Evolutionary conservation across 2,888 invertebrate species (phyloP), one percentile per base, ranked within the genome.

Genomic region (Trichogramma evanescens): DNA sequence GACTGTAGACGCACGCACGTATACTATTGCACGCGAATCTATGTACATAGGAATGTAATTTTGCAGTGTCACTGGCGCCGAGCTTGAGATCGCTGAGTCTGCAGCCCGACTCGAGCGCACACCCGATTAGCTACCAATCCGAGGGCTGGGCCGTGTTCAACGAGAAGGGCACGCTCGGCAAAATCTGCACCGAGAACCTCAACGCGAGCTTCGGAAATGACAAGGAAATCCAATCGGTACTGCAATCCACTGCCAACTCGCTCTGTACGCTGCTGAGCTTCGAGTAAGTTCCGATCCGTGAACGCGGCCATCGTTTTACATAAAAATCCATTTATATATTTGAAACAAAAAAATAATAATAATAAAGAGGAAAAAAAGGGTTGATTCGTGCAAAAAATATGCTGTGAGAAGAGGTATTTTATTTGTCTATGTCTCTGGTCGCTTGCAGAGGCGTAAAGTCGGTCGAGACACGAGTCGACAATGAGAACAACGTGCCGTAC

Each of bases 71-170:
- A 67, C 82, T 93, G 63, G 84, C 89, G 5, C 87, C 89, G 5
- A 85, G 87, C 62, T 81, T 91, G 48, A 80, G 85, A 6, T 82
- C 84, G 56, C 80, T 87, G 73, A 81, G 82, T 63, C 82, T 84
- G 56, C 84, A 86, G 65, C 84, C 83, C 50, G 79, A 83, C 62
- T 82, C 88, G 73, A 85, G 86, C 2, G 88, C 90, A 1, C 86
- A 89, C 72, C 84, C 87, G 51, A 81, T 85, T 0, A 82, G 84
- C 61, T 89, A 91, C 70, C 84, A 83, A 69, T 82, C 86, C 58
- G 87, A 87, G 66, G 93, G 93, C n/a, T 91, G 86, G 78, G 89
- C 92, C 4, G 84, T 91, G 64, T 92, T 92, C 81, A 88, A 90
- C 68, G 93, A 93, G 78, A 89, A 89, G 70, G 91, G 92, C 5